These are phyloP conservation scores for Prenolepis imparis DNA, from an alignment of 2,888 invertebrate species.

Conservation along the genomic window DNA sequence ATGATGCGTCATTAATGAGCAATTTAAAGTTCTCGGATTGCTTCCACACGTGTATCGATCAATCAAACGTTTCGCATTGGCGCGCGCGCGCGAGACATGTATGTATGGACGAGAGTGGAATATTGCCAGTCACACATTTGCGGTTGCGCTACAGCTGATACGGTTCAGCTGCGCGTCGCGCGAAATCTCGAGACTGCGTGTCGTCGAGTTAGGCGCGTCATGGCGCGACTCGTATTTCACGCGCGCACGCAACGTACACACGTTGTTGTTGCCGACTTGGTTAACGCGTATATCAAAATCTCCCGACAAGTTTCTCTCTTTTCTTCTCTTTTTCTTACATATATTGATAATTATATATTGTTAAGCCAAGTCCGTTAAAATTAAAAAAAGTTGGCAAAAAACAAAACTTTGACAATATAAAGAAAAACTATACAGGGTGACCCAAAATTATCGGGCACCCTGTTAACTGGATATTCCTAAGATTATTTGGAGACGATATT, in stretches of 20 bases:
- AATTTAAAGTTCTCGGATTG: not conserved
- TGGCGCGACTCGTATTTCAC: constrained; percentile 27
- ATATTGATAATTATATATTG: too few species aligned
- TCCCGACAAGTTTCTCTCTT: not conserved
- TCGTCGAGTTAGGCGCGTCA: constrained; percentile 46
- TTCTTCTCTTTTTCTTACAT: too few species aligned
- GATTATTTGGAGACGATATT: too few species aligned
- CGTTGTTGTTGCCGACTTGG: not conserved
- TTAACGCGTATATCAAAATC: not conserved
- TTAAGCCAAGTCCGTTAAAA: too few species aligned
- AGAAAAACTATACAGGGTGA: too few species aligned
- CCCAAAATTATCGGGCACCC: too few species aligned
- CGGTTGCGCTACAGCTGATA: constrained; percentile 23
- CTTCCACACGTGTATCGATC: not conserved
- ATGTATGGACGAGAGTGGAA: not conserved
- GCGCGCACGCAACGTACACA: not conserved
- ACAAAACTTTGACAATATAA: too few species aligned
- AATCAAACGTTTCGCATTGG: constrained; percentile 19
- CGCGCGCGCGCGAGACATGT: not conserved
- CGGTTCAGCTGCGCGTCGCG: constrained; percentile 30
- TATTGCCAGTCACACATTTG: constrained; percentile 45
- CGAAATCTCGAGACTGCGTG: constrained; percentile 47
- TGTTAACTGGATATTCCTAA: too few species aligned
- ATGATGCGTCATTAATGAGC: not conserved
- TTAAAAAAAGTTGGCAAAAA: too few species aligned